Evolutionary conservation across 2,888 invertebrate species (phyloP).

Genomic region (Heliconius hortense): DNA sequence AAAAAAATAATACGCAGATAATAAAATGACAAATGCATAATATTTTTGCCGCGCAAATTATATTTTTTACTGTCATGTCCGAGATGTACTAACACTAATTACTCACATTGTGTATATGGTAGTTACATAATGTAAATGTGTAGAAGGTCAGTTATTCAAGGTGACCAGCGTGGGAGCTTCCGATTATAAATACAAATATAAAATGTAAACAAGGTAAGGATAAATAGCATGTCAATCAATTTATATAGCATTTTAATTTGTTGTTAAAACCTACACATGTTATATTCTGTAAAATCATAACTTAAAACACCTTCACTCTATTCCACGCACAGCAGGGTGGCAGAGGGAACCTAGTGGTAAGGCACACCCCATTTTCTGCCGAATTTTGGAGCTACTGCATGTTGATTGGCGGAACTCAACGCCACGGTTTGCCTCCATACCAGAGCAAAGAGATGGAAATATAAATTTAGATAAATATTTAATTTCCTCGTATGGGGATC

Average conservation of each 20-base stretch:
- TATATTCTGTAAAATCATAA: background rate
- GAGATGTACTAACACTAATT: slow-evolving; percentile 23
- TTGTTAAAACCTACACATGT: slow-evolving; percentile 9
- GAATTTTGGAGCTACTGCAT: no score
- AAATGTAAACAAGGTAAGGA: slow-evolving; percentile 24
- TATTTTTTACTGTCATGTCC: slow-evolving; percentile 12
- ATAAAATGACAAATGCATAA: slow-evolving; percentile 8
- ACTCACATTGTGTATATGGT: slow-evolving; percentile 22
- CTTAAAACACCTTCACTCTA: background rate
- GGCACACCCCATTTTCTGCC: no score
- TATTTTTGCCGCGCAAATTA: background rate
- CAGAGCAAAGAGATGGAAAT: no score
- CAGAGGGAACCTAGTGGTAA: no score
- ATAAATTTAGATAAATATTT: no score
- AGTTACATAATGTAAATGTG: slow-evolving; percentile 37
- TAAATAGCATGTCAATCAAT: slow-evolving; percentile 10
- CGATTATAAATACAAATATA: slow-evolving; percentile 29
- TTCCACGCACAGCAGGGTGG: no score
- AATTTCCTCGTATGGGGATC: no score
- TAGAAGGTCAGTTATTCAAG: slow-evolving; percentile 41
- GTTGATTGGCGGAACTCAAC: no score
- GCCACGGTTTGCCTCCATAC: no score
- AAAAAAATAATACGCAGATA: background rate
- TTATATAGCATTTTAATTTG: slow-evolving; percentile 18
- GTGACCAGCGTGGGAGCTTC: slow-evolving; percentile 43